A percentile compares a stretch with the other conserved stretches of the same genome.
These are phyloP conservation scores for Passer domesticus DNA, from an alignment of 2,113 vertebrate genomes.

Conservation along the genomic window DNA sequence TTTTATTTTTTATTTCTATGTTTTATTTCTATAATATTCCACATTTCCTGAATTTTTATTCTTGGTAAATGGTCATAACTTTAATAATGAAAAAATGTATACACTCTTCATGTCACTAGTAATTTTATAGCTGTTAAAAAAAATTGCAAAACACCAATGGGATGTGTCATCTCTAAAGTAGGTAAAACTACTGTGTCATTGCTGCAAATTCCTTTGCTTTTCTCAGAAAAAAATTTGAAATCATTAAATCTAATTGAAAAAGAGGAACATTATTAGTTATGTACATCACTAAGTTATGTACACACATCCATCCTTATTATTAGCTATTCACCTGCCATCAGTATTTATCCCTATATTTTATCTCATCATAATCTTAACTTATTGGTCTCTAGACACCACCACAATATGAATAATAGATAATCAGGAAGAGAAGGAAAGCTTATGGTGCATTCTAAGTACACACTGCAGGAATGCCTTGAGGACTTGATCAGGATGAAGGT, in stretches of 20 bases:
- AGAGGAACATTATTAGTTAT: background rate
- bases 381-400: background rate
- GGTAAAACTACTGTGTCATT: background rate
- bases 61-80: accelerated
- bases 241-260: background rate
- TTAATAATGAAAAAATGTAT: background rate
- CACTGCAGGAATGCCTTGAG: background rate
- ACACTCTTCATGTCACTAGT: background rate
- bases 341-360: background rate
- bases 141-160: background rate
- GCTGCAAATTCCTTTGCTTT: background rate
- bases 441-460: background rate
- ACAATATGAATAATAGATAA: slow-evolving; percentile 45
- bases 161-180: background rate
- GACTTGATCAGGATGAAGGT: background rate
- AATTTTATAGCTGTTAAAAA: background rate
- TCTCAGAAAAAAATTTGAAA: background rate
- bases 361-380: background rate
- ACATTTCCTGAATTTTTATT: background rate
- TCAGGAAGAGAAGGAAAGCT: background rate
- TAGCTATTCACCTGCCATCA: background rate
- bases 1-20: background rate
- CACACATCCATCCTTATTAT: background rate
- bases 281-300: background rate
- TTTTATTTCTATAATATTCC: background rate